phyloP scores from a whole-genome alignment of 2,888 invertebrate species.

The Lycocerus yunnanus region DNA sequence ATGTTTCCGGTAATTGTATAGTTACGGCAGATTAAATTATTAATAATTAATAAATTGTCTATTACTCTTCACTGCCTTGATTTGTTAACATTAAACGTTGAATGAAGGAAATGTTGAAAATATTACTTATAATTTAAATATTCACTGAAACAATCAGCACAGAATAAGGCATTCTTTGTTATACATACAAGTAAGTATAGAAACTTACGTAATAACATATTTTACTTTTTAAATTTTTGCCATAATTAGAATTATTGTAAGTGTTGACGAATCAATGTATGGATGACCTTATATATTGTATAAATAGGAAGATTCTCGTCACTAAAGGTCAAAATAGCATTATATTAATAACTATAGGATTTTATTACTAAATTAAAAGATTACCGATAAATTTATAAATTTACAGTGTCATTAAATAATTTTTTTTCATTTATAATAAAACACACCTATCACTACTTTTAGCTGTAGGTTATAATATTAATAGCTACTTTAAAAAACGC shows the following conservation, averaged over 20 bases:
- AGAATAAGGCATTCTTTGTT: background rate
- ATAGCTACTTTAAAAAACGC: background rate
- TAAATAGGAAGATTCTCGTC: background rate
- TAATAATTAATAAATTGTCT: background rate
- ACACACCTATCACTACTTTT: background rate
- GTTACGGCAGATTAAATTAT: background rate
- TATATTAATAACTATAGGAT: background rate
- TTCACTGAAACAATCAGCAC: background rate
- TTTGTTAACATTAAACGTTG: background rate
- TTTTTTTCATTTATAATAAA: background rate
- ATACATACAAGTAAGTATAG: background rate
- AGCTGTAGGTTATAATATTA: background rate
- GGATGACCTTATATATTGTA: background rate
- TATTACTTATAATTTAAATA: background rate
- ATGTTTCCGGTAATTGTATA: background rate
- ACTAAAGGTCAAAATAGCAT: background rate
- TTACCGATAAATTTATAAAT: background rate
- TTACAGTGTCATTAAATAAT: background rate
- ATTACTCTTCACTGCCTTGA: background rate
- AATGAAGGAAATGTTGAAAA: background rate
- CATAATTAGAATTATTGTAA: background rate
- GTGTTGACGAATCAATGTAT: background rate
- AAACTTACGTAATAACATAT: background rate
- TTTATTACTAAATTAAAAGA: background rate
- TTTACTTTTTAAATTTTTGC: background rate